Evolutionary conservation across 2,888 invertebrate species (phyloP).

Genomic region (Sarcophaga variegata): DNA sequence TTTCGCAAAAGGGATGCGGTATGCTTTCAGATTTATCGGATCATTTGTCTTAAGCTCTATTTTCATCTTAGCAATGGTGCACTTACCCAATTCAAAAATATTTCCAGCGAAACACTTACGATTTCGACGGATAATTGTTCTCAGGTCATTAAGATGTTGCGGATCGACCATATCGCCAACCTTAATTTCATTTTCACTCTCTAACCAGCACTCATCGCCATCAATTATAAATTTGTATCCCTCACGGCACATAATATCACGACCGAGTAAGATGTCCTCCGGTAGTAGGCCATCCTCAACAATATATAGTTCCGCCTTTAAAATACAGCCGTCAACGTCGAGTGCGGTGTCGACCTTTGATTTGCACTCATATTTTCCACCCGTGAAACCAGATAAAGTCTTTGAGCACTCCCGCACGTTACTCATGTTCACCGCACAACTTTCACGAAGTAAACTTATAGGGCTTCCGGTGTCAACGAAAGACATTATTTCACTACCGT

Average conservation of each 20-base stretch:
- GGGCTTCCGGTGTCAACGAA: slow-evolving; percentile 33
- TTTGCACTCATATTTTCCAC: too few relatives aligned
- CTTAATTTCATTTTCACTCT: slow-evolving; percentile 10
- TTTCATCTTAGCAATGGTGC: slow-evolving; percentile 38
- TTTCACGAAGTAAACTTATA: slow-evolving; percentile 29
- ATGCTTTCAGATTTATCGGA: slow-evolving; percentile 27
- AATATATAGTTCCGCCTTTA: too few relatives aligned
- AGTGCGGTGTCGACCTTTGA: too few relatives aligned
- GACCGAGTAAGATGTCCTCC: slow-evolving; percentile 15
- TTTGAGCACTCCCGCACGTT: slow-evolving; percentile 9
- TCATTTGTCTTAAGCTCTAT: slow-evolving; percentile 37
- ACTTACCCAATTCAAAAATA: slow-evolving; percentile 47
- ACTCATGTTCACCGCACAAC: neutral
- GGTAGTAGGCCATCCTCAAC: too few relatives aligned
- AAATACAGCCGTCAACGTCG: too few relatives aligned
- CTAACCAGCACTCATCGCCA: slow-evolving; percentile 54
- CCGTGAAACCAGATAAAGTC: too few relatives aligned
- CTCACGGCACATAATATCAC: slow-evolving; percentile 51
- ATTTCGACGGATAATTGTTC: slow-evolving; percentile 15
- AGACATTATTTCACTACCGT: slow-evolving; percentile 13
- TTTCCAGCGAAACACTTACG: slow-evolving; percentile 43
- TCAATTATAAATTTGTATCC: slow-evolving; percentile 57
- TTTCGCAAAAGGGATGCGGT: slow-evolving; percentile 32
- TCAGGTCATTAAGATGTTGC: slow-evolving; percentile 11
- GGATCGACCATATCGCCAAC: slow-evolving; percentile 1